These are phyloP conservation scores for Trogon melanurus DNA, from an alignment of 2,113 vertebrate species.

Conservation along the genomic window DNA sequence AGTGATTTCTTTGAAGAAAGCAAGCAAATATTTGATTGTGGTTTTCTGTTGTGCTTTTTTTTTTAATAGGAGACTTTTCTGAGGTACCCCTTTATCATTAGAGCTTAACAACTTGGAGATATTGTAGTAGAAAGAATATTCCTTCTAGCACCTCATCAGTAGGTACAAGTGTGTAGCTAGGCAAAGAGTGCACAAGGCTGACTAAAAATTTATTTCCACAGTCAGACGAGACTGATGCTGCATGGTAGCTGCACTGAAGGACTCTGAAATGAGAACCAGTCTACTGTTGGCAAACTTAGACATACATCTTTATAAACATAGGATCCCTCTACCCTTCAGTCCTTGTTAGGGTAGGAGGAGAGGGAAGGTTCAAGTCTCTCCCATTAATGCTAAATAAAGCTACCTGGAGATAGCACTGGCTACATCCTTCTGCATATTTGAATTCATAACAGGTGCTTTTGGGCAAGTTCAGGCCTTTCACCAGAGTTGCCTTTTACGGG, in stretches of 20 bases:
- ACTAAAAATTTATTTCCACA: background rate
- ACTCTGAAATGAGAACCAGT: background rate
- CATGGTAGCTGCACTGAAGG: background rate
- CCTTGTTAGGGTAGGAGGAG: background rate
- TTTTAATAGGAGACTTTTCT: background rate
- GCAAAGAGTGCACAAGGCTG: background rate
- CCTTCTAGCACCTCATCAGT: background rate
- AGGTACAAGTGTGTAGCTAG: background rate
- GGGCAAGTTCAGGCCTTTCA: background rate
- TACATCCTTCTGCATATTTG: background rate
- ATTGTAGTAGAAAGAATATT: background rate
- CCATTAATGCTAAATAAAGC: background rate
- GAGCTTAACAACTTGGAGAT: background rate
- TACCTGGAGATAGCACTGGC: background rate
- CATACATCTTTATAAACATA: background rate
- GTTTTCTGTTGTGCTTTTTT: background rate
- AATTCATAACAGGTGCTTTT: background rate
- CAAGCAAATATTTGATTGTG: background rate
- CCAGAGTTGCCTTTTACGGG: background rate
- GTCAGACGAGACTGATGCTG: background rate
- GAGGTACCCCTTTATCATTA: background rate
- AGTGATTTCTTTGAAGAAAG: conserved; percentile 86
- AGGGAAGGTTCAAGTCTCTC: background rate
- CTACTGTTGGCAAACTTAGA: background rate
- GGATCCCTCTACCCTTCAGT: background rate